Evolutionary conservation across 1,140 invertebrate genomes (phyloP), one percentile per base, ranked within the genome.

Genomic region (Drosophila ambigua): DNA sequence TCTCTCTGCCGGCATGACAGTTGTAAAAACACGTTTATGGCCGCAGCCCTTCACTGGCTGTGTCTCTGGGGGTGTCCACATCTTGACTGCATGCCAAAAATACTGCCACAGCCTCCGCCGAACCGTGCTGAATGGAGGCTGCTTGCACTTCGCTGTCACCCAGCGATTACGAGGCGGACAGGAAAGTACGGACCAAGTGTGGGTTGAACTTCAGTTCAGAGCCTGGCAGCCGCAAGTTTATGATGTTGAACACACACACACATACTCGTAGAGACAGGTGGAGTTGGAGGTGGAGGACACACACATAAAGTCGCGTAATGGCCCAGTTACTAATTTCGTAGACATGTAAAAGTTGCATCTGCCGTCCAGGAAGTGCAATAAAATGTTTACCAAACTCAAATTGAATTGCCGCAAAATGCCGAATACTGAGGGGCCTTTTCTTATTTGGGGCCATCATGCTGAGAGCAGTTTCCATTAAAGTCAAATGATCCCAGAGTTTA

Each of bases 1-100:
- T 5, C 26, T 11, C 15, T 24, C 58, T 54, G 54, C 58, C 51
- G 59, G 55, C 57, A 13, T 39, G 61, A 73, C 73, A 68, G 78
- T 75, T 77, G 84, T 84, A 87, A 84, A 84, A 84, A 84, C 81
- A 87, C 81, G 68, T 84, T 84, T 87, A 84, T 84, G 81, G 77
- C 57, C 76, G 39, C 49, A 16, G 41, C 44, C 24, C 57, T 45
- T 55, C 67, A 43, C 44, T 45, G 55, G 44, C 35, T 46, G 35
- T 66, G 63, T 66, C 23, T 28, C 13, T 5, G 24, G 24, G 26
- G n/a, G 11, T 50, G 24, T 53, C 51, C 51, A 53, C 15, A 77
- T 77, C 62, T 84, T 84, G 81, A 84, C 77, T 84, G 82, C 68
- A 74, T 80, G 80, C 79, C 79, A 84, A 87, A 87, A 84, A 66